Percentiles rank a stretch among this genome's conserved stretches.
phyloP scores from a whole-genome alignment of 2,797 vertebrate species.

The Eulemur rubriventer region DNA sequence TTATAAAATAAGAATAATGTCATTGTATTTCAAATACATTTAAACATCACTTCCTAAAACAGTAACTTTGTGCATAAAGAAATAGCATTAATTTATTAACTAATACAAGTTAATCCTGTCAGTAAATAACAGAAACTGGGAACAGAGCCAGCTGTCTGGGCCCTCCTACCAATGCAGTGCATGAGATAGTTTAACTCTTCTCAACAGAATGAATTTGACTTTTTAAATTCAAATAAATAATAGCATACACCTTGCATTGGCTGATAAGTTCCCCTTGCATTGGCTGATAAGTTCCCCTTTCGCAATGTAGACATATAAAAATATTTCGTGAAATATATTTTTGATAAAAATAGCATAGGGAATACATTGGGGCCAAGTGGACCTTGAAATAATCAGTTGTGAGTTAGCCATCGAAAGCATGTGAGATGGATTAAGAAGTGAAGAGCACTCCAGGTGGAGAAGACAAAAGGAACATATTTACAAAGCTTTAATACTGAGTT shows the following conservation, averaged over 20 bases:
- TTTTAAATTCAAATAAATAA: neutral
- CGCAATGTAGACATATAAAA: neutral
- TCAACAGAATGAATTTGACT: neutral
- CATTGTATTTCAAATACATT: neutral
- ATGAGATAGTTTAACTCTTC: neutral
- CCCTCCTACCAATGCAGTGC: neutral
- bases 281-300: neutral
- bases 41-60: neutral
- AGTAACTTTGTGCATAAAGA: neutral
- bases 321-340: neutral
- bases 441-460: neutral
- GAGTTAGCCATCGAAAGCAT: neutral
- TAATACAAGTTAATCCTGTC: neutral
- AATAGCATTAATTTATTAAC: neutral
- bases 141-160: neutral
- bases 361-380: neutral
- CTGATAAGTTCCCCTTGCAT: neutral
- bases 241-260: neutral
- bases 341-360: neutral
- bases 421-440: neutral
- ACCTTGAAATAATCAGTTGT: neutral
- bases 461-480: neutral
- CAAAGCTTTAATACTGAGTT: neutral
- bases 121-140: neutral
- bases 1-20: neutral